Evolutionary conservation across 1,140 invertebrate species (phyloP).

Genomic region (Drosophila oshimai): DNA sequence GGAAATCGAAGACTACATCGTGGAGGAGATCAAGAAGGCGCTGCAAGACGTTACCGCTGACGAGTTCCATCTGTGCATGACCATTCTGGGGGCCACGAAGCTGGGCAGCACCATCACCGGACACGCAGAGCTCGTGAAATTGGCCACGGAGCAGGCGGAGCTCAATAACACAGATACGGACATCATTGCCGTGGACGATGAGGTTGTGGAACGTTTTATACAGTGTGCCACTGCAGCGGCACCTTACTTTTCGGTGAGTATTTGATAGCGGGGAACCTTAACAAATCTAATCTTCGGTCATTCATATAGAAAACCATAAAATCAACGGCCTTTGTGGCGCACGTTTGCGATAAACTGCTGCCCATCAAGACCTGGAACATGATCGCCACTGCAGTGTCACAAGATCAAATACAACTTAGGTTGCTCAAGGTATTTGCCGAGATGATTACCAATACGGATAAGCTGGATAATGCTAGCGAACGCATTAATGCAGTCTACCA

Average conservation of each 20-base stretch:
- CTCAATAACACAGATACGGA: slow-evolving; percentile 88
- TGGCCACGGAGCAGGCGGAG: slow-evolving; percentile 92
- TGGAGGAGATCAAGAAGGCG: slow-evolving; percentile 94
- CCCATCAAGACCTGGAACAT: slow-evolving; percentile 85
- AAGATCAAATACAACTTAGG: slow-evolving; percentile 89
- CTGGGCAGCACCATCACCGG: slow-evolving; percentile 91
- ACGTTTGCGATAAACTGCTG: slow-evolving; percentile 93
- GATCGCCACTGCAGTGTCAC: slow-evolving; percentile 85
- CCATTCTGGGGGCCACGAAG: slow-evolving; percentile 90
- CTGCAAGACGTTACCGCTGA: slow-evolving; percentile 94
- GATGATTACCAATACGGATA: slow-evolving; percentile 88
- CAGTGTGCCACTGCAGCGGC: slow-evolving; percentile 93
- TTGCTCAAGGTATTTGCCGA: slow-evolving; percentile 95
- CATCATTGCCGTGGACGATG: slow-evolving; percentile 89
- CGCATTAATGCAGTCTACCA: slow-evolving; percentile 91
- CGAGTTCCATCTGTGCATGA: slow-evolving; percentile 95
- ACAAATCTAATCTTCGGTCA: slow-evolving; percentile 45
- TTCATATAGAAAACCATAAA: slow-evolving; percentile 91
- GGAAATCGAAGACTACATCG: slow-evolving; percentile 93
- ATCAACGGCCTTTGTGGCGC: slow-evolving; percentile 93
- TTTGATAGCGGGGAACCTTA: background rate
- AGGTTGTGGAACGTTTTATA: slow-evolving; percentile 90
- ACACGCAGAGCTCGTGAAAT: slow-evolving; percentile 93
- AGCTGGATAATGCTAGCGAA: slow-evolving; percentile 88
- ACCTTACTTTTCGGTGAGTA: slow-evolving; percentile 93